A percentile compares a stretch with the other conserved stretches of the same genome.
Conservation (phyloP, 2,797 vertebrate species). For the Phoeniculus purpureus region DNA sequence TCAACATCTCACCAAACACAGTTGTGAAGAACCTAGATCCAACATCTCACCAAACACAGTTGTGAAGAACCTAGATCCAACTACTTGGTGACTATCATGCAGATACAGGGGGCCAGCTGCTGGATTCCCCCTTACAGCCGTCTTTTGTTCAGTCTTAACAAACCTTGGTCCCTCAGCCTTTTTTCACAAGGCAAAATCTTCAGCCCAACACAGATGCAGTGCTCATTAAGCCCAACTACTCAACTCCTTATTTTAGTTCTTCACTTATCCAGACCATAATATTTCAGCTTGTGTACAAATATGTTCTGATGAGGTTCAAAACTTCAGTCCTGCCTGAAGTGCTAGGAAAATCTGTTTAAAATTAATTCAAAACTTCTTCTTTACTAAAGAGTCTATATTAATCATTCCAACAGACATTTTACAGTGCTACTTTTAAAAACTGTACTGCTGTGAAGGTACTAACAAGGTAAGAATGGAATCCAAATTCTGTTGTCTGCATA, state of each 20-base stretch:
- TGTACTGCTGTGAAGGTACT: background rate
- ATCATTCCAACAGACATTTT: background rate
- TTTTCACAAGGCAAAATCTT: background rate
- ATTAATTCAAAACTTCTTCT: background rate
- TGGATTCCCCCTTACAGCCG: rapidly evolving
- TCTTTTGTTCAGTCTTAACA: background rate
- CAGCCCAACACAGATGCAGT: background rate
- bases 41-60: rapidly evolving
- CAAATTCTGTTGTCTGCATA: background rate
- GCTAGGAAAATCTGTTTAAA: background rate
- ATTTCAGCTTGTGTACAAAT: background rate
- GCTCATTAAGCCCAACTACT: background rate
- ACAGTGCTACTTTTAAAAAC: background rate
- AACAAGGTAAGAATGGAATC: background rate
- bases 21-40: background rate
- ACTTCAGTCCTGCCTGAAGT: background rate
- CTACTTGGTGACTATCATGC: background rate
- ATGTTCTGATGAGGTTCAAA: background rate
- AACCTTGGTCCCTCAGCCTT: rapidly evolving
- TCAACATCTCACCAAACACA: background rate
- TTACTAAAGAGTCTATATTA: background rate
- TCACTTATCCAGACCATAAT: background rate
- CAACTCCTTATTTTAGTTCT: background rate
- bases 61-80: background rate
- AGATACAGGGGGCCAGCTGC: rapidly evolving